Conservation (phyloP, 2,797 vertebrate genomes). For the Chloroceryle amazona region DNA sequence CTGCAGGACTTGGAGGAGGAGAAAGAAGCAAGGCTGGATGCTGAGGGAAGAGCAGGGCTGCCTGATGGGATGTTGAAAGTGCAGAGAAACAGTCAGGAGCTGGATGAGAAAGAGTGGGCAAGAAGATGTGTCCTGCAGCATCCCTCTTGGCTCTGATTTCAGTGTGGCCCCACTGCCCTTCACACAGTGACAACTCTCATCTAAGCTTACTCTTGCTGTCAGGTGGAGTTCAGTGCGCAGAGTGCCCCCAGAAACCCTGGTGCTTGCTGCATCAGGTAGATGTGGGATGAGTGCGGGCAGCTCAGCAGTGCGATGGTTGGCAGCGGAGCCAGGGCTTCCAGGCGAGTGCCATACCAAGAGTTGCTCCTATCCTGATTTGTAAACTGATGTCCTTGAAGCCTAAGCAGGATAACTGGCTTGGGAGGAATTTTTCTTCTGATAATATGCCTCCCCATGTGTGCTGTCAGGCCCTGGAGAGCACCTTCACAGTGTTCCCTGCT, state of each 20-base stretch:
- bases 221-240: not conserved
- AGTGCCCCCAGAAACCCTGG: not conserved
- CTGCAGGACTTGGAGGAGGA: not conserved
- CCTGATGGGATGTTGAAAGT: fast-evolving
- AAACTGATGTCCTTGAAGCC: not conserved
- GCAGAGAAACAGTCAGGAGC: not conserved
- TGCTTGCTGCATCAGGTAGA: not conserved
- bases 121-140: not conserved
- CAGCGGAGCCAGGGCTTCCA: not conserved
- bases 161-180: not conserved
- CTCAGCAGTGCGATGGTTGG: not conserved
- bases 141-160: not conserved
- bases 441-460: fast-evolving
- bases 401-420: not conserved
- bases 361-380: not conserved
- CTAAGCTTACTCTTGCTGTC: not conserved
- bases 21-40: not conserved
- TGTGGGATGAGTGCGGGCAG: not conserved
- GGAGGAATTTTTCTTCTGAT: not conserved
- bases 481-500: not conserved
- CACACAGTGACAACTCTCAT: not conserved
- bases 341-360: not conserved
- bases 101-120: not conserved
- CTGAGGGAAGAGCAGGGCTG: not conserved
- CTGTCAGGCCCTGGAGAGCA: fast-evolving